phyloP scores from a whole-genome alignment of 2,888 invertebrate species.

The Euclidia mi region DNA sequence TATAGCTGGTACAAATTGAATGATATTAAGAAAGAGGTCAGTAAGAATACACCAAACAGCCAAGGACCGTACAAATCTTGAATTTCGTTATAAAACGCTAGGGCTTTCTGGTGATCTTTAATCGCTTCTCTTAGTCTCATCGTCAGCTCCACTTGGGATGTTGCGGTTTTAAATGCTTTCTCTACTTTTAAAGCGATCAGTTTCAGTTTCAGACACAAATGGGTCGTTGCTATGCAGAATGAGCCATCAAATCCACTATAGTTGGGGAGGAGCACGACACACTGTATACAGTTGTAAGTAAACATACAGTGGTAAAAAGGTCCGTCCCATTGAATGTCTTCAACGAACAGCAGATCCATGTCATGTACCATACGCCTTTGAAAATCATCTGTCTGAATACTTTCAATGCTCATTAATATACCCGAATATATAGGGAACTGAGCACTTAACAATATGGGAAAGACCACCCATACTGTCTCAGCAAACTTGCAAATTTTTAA shows the following conservation, averaged over 20 bases:
- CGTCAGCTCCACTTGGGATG: slow-evolving; percentile 56
- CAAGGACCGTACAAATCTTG: slow-evolving; percentile 75
- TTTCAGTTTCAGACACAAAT: slow-evolving; percentile 75
- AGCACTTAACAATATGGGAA: slow-evolving; percentile 65
- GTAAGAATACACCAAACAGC: slow-evolving; percentile 71
- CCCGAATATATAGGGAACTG: slow-evolving; percentile 75
- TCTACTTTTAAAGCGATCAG: slow-evolving; percentile 66
- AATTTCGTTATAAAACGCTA: slow-evolving; percentile 65
- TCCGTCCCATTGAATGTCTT: slow-evolving; percentile 72
- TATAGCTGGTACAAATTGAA: slow-evolving; percentile 76
- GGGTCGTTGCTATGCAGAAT: slow-evolving; percentile 76
- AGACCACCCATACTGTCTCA: slow-evolving; percentile 69
- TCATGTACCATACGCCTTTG: slow-evolving; percentile 74
- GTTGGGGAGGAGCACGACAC: slow-evolving; percentile 65
- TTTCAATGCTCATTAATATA: slow-evolving; percentile 65
- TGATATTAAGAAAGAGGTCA: slow-evolving; percentile 72
- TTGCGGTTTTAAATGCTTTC: slow-evolving; percentile 64
- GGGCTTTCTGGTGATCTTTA: slow-evolving; percentile 71
- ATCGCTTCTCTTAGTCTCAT: slow-evolving; percentile 64
- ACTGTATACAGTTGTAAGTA: slow-evolving; percentile 68
- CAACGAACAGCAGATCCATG: slow-evolving; percentile 70
- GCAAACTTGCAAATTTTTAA: slow-evolving; percentile 67
- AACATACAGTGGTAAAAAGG: slow-evolving; percentile 77
- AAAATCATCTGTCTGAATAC: slow-evolving; percentile 65
- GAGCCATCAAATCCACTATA: slow-evolving; percentile 77